These are phyloP conservation scores for Cyprinus carpio DNA, from an alignment of 2,113 vertebrate genomes.

Conservation along the genomic window DNA sequence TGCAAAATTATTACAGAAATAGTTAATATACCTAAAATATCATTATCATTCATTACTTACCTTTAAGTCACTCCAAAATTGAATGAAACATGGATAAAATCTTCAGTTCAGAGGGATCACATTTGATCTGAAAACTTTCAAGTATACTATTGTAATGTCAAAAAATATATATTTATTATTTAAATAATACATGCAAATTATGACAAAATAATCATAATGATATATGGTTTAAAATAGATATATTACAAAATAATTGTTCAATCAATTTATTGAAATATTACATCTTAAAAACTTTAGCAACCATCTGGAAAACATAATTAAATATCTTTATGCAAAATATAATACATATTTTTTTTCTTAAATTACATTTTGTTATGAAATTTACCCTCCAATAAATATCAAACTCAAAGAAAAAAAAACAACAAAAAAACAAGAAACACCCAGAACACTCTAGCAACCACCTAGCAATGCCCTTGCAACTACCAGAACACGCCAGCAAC, in stretches of 20 bases:
- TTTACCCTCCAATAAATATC: too few species aligned
- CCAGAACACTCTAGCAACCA: too few species aligned
- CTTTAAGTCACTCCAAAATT: not conserved
- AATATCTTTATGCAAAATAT: too few species aligned
- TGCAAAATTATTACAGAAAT: not conserved
- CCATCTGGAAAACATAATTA: too few species aligned
- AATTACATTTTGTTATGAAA: too few species aligned
- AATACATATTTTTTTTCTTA: too few species aligned
- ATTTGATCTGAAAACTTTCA: not conserved
- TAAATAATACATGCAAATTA: not conserved
- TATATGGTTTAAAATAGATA: not conserved
- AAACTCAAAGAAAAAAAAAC: too few species aligned
- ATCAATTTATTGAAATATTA: not conserved
- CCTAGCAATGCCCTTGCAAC: too few species aligned
- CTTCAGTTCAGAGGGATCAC: not conserved
- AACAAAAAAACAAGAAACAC: too few species aligned
- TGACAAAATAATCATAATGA: not conserved
- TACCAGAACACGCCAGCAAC: too few species aligned
- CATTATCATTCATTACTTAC: not conserved
- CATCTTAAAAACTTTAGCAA: too few species aligned
- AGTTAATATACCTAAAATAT: not conserved
- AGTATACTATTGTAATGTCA: not conserved
- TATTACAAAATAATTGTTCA: not conserved
- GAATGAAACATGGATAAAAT: not conserved
- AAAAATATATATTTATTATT: too few species aligned